phyloP scores from a whole-genome alignment of 2,113 vertebrate genomes.

The Hippocampus zosterae region DNA sequence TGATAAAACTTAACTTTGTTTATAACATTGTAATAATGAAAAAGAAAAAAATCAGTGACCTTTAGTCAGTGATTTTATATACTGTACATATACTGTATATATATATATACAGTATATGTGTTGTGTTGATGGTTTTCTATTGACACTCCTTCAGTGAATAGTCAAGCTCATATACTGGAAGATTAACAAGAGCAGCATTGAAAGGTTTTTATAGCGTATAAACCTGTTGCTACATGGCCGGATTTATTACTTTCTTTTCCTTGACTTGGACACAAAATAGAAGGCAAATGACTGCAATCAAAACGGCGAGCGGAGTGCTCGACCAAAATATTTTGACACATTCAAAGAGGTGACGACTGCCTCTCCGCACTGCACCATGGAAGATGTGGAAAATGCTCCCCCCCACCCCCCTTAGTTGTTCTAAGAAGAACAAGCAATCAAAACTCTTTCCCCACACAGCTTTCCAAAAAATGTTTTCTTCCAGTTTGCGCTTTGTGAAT shows the following conservation, averaged over 20 bases:
- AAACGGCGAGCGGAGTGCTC: conserved; percentile 21
- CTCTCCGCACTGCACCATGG: neutral
- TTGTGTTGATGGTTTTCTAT: neutral
- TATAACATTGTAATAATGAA: too few relatives aligned
- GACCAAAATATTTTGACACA: conserved; percentile 7
- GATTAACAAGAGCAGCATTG: neutral
- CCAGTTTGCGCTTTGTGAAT: conserved; percentile 29
- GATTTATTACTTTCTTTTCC: neutral
- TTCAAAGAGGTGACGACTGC: conserved; percentile 20
- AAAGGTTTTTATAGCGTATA: neutral
- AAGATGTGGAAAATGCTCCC: neutral
- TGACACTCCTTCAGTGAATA: neutral
- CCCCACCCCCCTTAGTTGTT: neutral
- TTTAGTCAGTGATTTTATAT: too few relatives aligned
- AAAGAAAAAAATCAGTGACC: too few relatives aligned
- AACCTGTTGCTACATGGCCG: neutral
- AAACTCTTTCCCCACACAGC: neutral
- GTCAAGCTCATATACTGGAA: neutral
- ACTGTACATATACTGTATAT: too few relatives aligned
- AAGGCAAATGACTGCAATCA: conserved; percentile 8
- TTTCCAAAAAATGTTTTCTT: conserved; percentile 23
- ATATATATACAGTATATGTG: too few relatives aligned
- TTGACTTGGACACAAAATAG: conserved; percentile 5
- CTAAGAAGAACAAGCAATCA: neutral
- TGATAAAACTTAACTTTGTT: too few relatives aligned